Evolutionary conservation across 2,888 invertebrate species (phyloP).

Genomic region (Leptopilina drosophilae): DNA sequence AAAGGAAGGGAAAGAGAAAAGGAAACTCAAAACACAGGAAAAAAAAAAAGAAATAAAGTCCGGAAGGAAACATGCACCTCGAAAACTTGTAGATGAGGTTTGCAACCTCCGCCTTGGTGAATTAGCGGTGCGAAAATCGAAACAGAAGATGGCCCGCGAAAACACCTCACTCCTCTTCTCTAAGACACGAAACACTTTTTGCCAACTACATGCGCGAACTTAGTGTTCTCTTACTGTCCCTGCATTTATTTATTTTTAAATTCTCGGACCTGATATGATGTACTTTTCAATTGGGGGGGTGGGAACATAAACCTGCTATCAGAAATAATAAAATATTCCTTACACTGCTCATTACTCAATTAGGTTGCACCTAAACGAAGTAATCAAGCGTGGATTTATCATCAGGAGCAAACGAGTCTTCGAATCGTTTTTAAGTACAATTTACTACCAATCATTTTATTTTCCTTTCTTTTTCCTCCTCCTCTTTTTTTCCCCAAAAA

Average conservation of each 20-base stretch:
- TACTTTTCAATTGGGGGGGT: constrained; percentile 27
- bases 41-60: background rate
- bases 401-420: constrained; percentile 1
- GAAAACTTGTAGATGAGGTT: constrained; percentile 28
- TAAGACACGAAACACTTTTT: constrained; percentile 21
- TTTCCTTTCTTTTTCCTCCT: too few relatives aligned
- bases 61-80: constrained; percentile 3
- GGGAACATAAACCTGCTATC: constrained; percentile 19
- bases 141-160: constrained; percentile 4
- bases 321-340: constrained; percentile 27
- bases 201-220: constrained; percentile 35
- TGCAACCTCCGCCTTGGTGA: constrained; percentile 13
- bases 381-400: constrained; percentile 31
- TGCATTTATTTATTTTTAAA: constrained; percentile 27
- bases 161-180: background rate
- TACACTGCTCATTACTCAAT: constrained; percentile 32
- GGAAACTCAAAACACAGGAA: too few relatives aligned
- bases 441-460: background rate
- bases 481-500: too few relatives aligned
- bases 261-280: constrained; percentile 7
- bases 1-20: background rate
- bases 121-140: background rate
- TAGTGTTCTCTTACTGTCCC: constrained; percentile 27
- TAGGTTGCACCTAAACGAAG: constrained; percentile 37
- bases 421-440: constrained; percentile 16